Conservation (phyloP, 2,113 vertebrate species). For the Takifugu bimaculatus region DNA sequence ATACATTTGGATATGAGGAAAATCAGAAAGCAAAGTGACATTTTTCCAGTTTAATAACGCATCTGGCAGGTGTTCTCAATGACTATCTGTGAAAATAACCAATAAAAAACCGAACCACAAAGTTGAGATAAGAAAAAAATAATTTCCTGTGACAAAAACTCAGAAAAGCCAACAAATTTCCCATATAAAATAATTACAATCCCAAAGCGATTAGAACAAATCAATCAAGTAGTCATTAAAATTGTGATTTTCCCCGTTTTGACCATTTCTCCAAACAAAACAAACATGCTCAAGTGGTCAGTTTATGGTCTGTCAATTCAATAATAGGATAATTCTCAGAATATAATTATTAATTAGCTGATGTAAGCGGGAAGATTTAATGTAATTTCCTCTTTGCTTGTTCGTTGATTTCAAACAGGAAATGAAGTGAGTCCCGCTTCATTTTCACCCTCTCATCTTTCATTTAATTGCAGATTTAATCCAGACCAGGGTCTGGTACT, state of each 20-base stretch:
- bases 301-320: too few relatives aligned
- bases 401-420: not conserved
- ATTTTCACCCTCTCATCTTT: not conserved
- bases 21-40: too few relatives aligned
- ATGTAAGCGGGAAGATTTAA: not conserved
- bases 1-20: too few relatives aligned
- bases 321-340: not conserved
- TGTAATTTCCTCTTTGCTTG: not conserved
- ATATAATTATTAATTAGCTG: too few relatives aligned
- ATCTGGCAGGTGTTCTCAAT: too few relatives aligned
- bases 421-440: not conserved
- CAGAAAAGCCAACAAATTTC: not conserved
- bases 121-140: too few relatives aligned
- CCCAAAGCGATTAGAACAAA: not conserved
- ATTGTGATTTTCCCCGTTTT: not conserved
- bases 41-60: too few relatives aligned
- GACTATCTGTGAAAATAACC: too few relatives aligned
- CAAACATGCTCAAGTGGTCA: not conserved
- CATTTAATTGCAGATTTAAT: slow-evolving; percentile 78
- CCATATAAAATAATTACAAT: not conserved
- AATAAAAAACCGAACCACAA: too few relatives aligned
- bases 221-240: not conserved
- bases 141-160: not conserved
- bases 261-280: not conserved
- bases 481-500: slow-evolving; percentile 90